phyloP scores from a whole-genome alignment of 2,113 vertebrate species.

The Saguinus imperator region DNA sequence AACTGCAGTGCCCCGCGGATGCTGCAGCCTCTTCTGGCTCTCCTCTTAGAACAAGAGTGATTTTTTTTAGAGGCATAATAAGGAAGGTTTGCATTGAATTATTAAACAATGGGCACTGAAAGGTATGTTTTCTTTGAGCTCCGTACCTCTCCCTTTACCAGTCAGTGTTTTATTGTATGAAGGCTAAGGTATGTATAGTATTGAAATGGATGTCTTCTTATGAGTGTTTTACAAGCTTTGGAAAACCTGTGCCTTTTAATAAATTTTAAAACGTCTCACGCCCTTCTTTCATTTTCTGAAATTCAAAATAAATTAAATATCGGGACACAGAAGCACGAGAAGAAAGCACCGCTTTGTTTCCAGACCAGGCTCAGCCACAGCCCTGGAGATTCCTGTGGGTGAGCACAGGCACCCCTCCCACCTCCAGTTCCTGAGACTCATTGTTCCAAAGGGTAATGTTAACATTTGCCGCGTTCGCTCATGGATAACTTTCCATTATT shows the following conservation, averaged over 20 bases:
- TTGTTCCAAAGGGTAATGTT: constrained; percentile 57
- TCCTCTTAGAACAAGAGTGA: background rate
- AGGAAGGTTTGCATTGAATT: constrained; percentile 64
- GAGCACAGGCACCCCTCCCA: background rate
- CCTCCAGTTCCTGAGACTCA: background rate
- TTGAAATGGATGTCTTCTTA: background rate
- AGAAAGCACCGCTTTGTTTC: constrained; percentile 65
- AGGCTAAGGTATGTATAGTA: background rate
- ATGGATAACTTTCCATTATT: background rate
- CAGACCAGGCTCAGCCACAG: background rate
- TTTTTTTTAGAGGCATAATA: constrained; percentile 29
- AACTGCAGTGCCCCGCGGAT: constrained; percentile 26
- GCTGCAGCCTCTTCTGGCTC: background rate
- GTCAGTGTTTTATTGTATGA: background rate
- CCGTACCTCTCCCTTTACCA: background rate
- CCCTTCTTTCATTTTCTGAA: constrained; percentile 44
- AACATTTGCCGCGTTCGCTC: constrained; percentile 17
- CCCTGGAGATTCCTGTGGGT: background rate
- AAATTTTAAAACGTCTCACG: background rate
- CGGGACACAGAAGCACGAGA: background rate
- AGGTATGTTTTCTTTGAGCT: constrained; percentile 13
- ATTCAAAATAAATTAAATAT: constrained; percentile 43
- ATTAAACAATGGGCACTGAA: constrained; percentile 63
- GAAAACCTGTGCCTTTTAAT: background rate
- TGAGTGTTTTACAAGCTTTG: background rate